Percentiles rank a stretch among this genome's conserved stretches.
phyloP scores from a whole-genome alignment of 2,888 invertebrate genomes.

The Lasioglossum zephyrum region DNA sequence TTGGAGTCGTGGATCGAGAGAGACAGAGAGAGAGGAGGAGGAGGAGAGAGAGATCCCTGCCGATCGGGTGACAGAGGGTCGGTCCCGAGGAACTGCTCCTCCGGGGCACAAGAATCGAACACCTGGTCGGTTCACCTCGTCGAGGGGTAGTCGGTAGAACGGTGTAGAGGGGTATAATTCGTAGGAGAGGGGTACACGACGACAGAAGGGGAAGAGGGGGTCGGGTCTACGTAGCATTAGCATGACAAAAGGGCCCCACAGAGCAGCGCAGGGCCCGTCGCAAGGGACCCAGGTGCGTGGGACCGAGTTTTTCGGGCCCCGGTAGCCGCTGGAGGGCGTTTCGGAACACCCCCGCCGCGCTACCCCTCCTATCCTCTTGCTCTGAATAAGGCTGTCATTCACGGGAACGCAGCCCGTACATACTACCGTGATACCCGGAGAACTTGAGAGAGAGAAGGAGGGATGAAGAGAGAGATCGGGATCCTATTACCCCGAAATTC shows the following conservation, averaged over 20 bases:
- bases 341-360: conserved; percentile 80
- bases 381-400: conserved; percentile 66
- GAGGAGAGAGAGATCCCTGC: conserved; percentile 75
- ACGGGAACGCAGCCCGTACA: conserved; percentile 26
- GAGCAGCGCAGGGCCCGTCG: conserved; percentile 67
- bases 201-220: conserved; percentile 54
- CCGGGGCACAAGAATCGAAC: conserved; percentile 77
- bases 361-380: conserved; percentile 38
- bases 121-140: conserved; percentile 77
- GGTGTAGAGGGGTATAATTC: background rate
- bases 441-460: background rate
- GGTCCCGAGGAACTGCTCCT: conserved; percentile 66
- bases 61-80: conserved; percentile 79
- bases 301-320: conserved; percentile 79
- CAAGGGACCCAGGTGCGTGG: conserved; percentile 82
- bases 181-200: conserved; percentile 42
- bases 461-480: background rate
- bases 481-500: conserved; percentile 58
- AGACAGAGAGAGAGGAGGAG: conserved; percentile 67
- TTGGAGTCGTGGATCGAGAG: conserved; percentile 68
- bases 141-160: conserved; percentile 52
- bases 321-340: conserved; percentile 81
- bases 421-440: background rate
- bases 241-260: conserved; percentile 80
- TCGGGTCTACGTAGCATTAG: conserved; percentile 72